Base-by-base conservation (phyloP, 2,113 vertebrate genomes). In the Mastomys coucha region DNA sequence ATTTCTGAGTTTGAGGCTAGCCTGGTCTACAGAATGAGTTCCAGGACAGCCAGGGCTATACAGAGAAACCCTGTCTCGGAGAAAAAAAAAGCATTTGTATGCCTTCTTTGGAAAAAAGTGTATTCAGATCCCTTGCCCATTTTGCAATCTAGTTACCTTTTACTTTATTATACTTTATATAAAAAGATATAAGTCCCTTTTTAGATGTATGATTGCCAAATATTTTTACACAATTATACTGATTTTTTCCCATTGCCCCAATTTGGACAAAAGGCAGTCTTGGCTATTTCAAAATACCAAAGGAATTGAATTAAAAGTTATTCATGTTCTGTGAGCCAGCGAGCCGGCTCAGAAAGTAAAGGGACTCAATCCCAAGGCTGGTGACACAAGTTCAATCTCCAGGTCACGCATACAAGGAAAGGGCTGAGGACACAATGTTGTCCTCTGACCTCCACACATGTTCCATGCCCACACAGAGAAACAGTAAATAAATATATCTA, bases 261-360 rank as follows among this genome's bases (percentile, higher is more conserved):
- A 82, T 58, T 82, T 82, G 80, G 53, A 82, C 36, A 81, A 81
- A 81, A 58, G 53, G 33, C 53, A 81, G n/a, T 56, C n/a, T 81
- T 81, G 33, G 31, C 67, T 76, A 88, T 77, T 92, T 96, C 85
- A 96, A 96, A 96, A 95, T 76, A 58, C 26, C 58, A 33, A 89
- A 91, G 31, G 36, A 42, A 91, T 51, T 84, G n/a, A 89, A 93
- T 82, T 91, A 94, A 80, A 93, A 78, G 45, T 67, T 82, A 85
- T 33, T 33, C 31, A 33, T 45, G 5, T 45, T 45, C 45, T 5
- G 45, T 45, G 5, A 45, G 45, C 45, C 45, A 45, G 45, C 5
- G 45, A 45, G 45, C 3, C 45, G 45, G 45, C 33, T 81, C 16
- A 81, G 28, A 4, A n/a, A 36, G n/a, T 39, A 81, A 63, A 84